Conservation (phyloP, 2,888 invertebrate species). For the Andrena chrysosceles region DNA sequence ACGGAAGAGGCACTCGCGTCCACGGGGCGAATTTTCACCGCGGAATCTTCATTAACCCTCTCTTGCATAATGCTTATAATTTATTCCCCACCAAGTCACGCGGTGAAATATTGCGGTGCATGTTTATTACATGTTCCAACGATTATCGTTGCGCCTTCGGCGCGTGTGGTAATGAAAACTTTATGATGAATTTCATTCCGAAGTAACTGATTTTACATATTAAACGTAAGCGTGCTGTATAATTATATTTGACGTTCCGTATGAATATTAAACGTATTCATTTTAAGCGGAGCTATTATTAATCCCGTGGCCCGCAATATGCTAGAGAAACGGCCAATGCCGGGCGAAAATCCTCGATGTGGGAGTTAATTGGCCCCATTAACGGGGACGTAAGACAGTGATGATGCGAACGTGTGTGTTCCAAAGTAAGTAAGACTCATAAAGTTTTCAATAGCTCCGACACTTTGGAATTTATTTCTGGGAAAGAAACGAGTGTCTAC, state of each 20-base stretch:
- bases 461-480: background rate
- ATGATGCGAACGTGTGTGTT: too few relatives aligned
- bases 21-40: background rate
- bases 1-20: background rate
- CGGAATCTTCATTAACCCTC: constrained; percentile 2
- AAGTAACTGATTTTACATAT: constrained; percentile 53
- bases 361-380: background rate
- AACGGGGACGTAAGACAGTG: too few relatives aligned
- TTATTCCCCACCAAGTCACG: constrained; percentile 17
- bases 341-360: background rate
- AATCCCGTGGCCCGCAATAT: constrained; percentile 16
- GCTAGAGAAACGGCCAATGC: background rate
- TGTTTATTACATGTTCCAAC: constrained; percentile 29
- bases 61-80: constrained; percentile 6
- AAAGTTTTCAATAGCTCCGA: background rate
- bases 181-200: constrained; percentile 47
- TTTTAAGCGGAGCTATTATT: constrained; percentile 44
- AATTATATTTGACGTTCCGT: constrained; percentile 52
- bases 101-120: background rate
- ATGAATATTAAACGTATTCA: constrained; percentile 55
- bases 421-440: background rate
- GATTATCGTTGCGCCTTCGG: constrained; percentile 33
- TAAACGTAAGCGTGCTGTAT: constrained; percentile 44
- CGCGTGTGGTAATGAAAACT: constrained; percentile 40
- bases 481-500: too few relatives aligned